A percentile compares a stretch with the other conserved stretches of the same genome.
These are phyloP conservation scores for Coelinius sp. DNA, from an alignment of 2,888 invertebrate species.

Conservation along the genomic window DNA sequence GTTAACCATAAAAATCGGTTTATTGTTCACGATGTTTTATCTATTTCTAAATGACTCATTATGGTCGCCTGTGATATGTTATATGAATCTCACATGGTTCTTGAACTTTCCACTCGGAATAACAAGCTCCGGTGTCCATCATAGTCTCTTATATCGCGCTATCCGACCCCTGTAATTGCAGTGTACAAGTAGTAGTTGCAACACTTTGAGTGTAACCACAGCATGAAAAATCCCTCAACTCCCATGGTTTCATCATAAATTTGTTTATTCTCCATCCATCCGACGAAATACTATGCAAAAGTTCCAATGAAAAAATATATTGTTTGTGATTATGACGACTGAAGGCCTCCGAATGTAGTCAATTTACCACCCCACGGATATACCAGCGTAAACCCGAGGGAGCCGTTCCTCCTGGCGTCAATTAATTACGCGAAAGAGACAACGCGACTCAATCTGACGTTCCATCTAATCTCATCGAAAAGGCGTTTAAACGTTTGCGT, in stretches of 20 bases:
- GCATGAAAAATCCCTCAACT: not conserved
- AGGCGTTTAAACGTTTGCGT: not conserved
- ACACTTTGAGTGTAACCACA: not conserved
- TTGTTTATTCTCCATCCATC: not conserved
- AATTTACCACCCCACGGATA: too few species aligned
- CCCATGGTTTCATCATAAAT: not conserved
- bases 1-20: too few species aligned
- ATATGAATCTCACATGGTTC: too few species aligned
- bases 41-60: too few species aligned
- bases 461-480: not conserved
- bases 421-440: conserved; percentile 26
- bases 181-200: not conserved
- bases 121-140: not conserved
- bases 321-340: too few species aligned
- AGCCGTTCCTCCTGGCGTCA: not conserved
- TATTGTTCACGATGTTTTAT: too few species aligned
- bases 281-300: too few species aligned
- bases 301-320: too few species aligned
- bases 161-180: conserved; percentile 3
- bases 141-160: not conserved
- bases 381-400: not conserved
- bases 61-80: too few species aligned
- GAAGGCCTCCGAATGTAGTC: too few species aligned
- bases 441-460: conserved; percentile 3
- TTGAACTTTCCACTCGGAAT: not conserved